Evolutionary conservation across 2,113 vertebrate genomes (phyloP), one percentile per base, ranked within the genome.

Genomic region (Hypanus sabinus): DNA sequence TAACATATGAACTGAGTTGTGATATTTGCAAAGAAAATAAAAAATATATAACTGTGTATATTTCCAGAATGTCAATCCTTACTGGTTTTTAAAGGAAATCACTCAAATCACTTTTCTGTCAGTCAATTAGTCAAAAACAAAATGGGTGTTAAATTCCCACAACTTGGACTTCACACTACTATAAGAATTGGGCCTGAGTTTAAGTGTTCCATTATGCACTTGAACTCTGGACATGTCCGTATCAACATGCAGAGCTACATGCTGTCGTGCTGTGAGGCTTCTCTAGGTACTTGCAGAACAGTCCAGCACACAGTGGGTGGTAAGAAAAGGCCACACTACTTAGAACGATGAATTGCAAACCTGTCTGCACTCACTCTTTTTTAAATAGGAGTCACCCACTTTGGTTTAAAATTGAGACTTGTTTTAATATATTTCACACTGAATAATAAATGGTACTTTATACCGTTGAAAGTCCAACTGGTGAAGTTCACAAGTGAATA

Each of bases 201-300:
- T 73, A 93, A 24, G 68, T 93, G 65, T 46, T 93, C 62, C 36
- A 55, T 70, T 73, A 38, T 73, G 68, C 60, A 22, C 24, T 73
- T 93, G 57, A 73, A 73, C 68, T 73, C 33, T 71, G 18, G n/a
- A 92, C 16, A 20, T 38, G 62, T 33, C 18, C 68, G 57, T 93
- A 55, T 93, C 70, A 73, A 93, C 14, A 93, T 93, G 65, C 68
- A 88, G 33, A 93, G 90, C 90, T 73, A 27, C 68, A 93, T 27
- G 36, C 9, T 27, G 27, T 88, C 60, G 33, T 8, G 91, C 38
- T 93, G 70, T 5, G 62, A 55, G 91, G 46, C 68, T 38, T 46
- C 38, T 93, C 70, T 73, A 24, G 91, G 20, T 93, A 93, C 73
- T 65, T 73, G 33, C 91, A 93, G 91, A 93, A 93, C 33, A 73